Evolutionary conservation across 2,797 vertebrate species (phyloP).

Genomic region (Poecile montanus): DNA sequence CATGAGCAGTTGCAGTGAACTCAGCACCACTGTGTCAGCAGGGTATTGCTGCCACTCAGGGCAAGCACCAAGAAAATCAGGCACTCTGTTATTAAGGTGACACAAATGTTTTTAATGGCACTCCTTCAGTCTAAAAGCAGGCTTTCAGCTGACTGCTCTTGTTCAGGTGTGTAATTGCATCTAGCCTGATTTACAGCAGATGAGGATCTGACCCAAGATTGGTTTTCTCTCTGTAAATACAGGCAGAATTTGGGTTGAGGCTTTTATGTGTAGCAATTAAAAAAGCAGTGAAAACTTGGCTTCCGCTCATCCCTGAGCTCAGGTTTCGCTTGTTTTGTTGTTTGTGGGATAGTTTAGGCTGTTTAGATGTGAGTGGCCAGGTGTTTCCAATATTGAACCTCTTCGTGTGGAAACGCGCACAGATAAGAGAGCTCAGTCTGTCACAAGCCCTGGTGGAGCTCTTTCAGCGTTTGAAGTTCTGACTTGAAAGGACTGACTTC

Average conservation of each 20-base stretch:
- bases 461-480: background rate
- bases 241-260: background rate
- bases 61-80: background rate
- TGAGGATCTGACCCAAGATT: background rate
- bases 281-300: slow-evolving; percentile 4
- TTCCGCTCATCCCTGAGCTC: background rate
- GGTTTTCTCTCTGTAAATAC: slow-evolving; percentile 3
- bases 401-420: background rate
- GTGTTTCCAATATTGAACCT: slow-evolving; percentile 24
- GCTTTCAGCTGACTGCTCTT: background rate
- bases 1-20: background rate
- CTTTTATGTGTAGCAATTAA: background rate
- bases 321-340: slow-evolving; percentile 17
- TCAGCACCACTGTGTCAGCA: background rate
- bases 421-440: slow-evolving; percentile 16
- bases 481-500: slow-evolving; percentile 32
- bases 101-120: background rate
- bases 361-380: background rate
- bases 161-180: background rate
- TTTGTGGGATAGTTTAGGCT: background rate
- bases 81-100: background rate
- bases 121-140: background rate
- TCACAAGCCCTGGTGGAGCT: background rate
- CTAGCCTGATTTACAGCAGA: background rate
- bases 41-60: background rate